These are phyloP conservation scores for Upupa epops DNA, from an alignment of 2,113 vertebrate genomes.

Conservation along the genomic window DNA sequence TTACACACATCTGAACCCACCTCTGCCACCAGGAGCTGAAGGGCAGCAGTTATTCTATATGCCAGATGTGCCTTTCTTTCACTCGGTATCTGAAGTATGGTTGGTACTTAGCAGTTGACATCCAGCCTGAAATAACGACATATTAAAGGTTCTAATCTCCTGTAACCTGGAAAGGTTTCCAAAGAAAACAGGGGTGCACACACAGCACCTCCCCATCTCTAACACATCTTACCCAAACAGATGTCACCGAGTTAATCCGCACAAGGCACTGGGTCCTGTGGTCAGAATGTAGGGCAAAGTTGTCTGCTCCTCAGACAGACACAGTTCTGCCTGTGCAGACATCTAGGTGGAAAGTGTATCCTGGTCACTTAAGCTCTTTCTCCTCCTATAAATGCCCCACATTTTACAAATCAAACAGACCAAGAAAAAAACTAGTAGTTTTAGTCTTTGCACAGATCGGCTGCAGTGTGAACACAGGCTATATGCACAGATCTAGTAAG, in stretches of 20 bases:
- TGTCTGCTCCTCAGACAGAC: neutral
- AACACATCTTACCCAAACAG: neutral
- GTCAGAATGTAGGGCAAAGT: neutral
- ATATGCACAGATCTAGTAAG: neutral
- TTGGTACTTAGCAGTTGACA: neutral
- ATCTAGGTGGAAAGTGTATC: neutral
- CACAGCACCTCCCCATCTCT: neutral
- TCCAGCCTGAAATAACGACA: neutral
- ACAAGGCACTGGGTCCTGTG: neutral
- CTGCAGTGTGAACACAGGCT: neutral
- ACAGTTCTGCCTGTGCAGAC: neutral
- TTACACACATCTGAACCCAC: neutral
- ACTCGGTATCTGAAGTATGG: neutral
- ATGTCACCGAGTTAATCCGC: conserved; percentile 18
- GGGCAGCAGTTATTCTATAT: neutral
- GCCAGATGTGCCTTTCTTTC: neutral
- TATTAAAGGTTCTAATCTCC: neutral
- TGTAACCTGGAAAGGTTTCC: neutral
- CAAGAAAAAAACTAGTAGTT: accelerated
- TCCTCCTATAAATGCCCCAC: neutral
- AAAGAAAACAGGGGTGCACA: neutral
- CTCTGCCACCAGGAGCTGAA: neutral
- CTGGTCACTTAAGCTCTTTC: neutral
- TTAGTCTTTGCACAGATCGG: neutral
- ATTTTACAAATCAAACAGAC: neutral